These are phyloP conservation scores for Keiferia lycopersicella DNA, from an alignment of 2,888 invertebrate species.

Conservation along the genomic window DNA sequence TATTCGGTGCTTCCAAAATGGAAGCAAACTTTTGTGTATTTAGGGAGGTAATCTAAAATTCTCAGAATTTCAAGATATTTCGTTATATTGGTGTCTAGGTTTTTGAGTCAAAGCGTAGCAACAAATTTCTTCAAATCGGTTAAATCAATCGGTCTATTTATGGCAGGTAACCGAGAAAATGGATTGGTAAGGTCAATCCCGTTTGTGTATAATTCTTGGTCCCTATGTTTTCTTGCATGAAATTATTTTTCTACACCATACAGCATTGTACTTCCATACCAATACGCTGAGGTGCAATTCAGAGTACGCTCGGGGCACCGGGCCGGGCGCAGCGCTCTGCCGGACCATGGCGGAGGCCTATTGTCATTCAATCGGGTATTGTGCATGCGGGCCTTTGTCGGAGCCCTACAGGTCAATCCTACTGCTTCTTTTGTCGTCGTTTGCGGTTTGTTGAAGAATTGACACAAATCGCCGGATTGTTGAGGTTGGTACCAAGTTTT, in stretches of 20 bases:
- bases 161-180: too few relatives aligned
- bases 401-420: constrained; percentile 27
- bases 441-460: constrained; percentile 24
- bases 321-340: constrained; percentile 29
- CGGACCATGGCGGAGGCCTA: constrained; percentile 61
- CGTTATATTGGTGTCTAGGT: too few relatives aligned
- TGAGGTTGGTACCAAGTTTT: too few relatives aligned
- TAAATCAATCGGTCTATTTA: too few relatives aligned
- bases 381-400: constrained; percentile 64
- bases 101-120: too few relatives aligned
- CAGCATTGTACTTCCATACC: neutral
- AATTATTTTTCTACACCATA: neutral
- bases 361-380: constrained; percentile 74
- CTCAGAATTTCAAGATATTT: too few relatives aligned
- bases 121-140: too few relatives aligned
- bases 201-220: too few relatives aligned
- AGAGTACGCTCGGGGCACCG: constrained; percentile 1
- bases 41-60: too few relatives aligned
- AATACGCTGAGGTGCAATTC: neutral
- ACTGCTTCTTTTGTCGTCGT: constrained; percentile 23
- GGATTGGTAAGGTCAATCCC: too few relatives aligned
- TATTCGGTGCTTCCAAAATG: too few relatives aligned
- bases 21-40: too few relatives aligned
- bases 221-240: neutral
- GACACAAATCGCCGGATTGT: neutral